Base-by-base conservation (phyloP, 2,888 invertebrate species). In the Hymenopus coronatus region DNA sequence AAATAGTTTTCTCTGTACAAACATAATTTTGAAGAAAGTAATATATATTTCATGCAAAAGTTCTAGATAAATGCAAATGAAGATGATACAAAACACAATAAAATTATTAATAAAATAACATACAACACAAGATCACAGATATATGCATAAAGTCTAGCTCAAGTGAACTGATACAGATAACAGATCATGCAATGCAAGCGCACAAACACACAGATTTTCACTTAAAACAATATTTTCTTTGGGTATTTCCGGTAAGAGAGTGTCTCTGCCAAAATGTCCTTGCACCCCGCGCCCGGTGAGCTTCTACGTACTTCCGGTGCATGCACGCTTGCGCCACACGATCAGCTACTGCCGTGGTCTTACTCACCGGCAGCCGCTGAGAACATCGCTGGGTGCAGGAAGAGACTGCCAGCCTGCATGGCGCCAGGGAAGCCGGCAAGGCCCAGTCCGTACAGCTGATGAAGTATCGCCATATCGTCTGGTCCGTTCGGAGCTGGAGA, bases 311-410 rank as follows among this genome's bases (percentile, higher is more conserved):
- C 54, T 70, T 25, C 54, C 54, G 54, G 54, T 70, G 54, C 54
- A 33, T 33, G 84, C 84, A 84, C 84, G 28, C 84, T 33, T 84
- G 84, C 33, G 28, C 84, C 33, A 40, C 28, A 33, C 20, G 33
- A 84, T 28, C 46, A 85, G 54, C 54, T 70, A 70, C 54, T 70
- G 54, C 54, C 54, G 54, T 70, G 54, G 54, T 70, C 90, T 88
- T 91, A 94, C 94, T 94, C 93, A 94, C 94, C 94, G 91, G 94
- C 94, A 91, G 94, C 94, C 88, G 94, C 94, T 88, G 94, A 94
- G 92, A 94, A 94, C 94, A 95, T 94, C 91, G 94, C 94, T 90
- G 95, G 95, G 91, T 95, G 95, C 92, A 96, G 93, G 92, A 95
- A 94, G 91, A 94, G 91, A 90, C 92, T 91, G 85, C 92, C 92